phyloP scores from a whole-genome alignment of 2,113 vertebrate species.

The Himantopus leucocephalus region DNA sequence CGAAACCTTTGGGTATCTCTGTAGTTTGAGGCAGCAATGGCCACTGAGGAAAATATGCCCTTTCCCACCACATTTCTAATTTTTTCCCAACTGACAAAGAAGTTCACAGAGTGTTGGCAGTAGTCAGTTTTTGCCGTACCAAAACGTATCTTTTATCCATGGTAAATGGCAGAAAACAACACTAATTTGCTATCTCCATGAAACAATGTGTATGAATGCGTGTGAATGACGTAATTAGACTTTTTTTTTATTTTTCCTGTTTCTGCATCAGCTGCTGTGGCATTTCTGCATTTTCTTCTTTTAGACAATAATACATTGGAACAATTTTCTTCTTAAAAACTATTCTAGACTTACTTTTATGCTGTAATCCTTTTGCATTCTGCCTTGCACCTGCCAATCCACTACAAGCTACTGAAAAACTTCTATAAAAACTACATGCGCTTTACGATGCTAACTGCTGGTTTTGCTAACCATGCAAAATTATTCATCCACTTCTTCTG shows the following conservation, averaged over 20 bases:
- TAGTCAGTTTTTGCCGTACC: neutral
- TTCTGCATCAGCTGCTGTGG: slow-evolving; percentile 22
- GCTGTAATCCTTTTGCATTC: neutral
- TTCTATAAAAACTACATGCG: neutral
- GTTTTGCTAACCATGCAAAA: neutral
- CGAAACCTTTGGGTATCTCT: neutral
- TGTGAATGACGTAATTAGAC: neutral
- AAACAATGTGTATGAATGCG: slow-evolving; percentile 1
- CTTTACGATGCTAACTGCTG: neutral
- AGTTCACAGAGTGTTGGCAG: neutral
- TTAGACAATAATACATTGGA: slow-evolving; percentile 14
- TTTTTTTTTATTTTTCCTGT: neutral
- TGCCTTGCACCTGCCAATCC: slow-evolving; percentile 7
- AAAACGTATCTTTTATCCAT: neutral
- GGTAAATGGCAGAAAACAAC: slow-evolving; percentile 13
- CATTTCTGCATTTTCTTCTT: slow-evolving; percentile 35
- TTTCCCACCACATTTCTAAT: neutral
- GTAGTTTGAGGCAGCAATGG: neutral
- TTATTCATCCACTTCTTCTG: neutral
- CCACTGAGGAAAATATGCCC: neutral
- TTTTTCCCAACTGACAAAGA: neutral
- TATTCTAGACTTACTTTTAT: neutral
- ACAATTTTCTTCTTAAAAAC: slow-evolving; percentile 6
- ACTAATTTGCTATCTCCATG: neutral
- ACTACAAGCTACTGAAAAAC: neutral